Evolutionary conservation across 2,888 invertebrate genomes (phyloP), one percentile per base, ranked within the genome.

Genomic region (Drosophila cracens): DNA sequence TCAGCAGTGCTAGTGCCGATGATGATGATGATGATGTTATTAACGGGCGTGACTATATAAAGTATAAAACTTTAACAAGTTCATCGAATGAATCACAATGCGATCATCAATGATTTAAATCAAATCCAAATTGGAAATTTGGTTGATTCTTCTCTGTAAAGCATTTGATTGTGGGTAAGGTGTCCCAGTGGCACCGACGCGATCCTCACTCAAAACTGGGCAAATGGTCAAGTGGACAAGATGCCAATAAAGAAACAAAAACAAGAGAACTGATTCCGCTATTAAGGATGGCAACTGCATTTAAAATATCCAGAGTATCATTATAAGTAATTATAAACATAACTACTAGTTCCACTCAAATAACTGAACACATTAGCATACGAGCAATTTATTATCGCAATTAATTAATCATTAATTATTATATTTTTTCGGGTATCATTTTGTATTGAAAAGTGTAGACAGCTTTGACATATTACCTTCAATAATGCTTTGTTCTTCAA

Each of bases 21-120:
- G 76, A 57, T 69, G 71, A 29, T 69, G 64, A 53, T 65, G 59
- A 40, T 74, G 67, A 51, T 65, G 63, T 51, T 66, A 60, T 33
- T 56, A 72, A 57, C 66, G 58, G 65, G 62, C 78, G 66, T 90
- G 89, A 88, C 85, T 81, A 85, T 75, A 85, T 88, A 83, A 71
- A 88, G 90, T 67, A 77, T 69, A 80, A 74, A 59, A 40, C 57
- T 56, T 48, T 57, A 65, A 71, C 75, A 71, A 75, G 70, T 76
- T 67, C 59, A 65, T 46, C 27, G 33, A 57, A 61, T 77, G 78
- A 79, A 53, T 81, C 78, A 66, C 63, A 60, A 48, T 25, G 27
- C 43, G 46, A 25, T 36, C 48, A 63, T 36, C 36, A 27, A 25
- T 59, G 49, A 46, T 72, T 71, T 53, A 60, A 65, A 69, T 70